Percentiles rank a stretch among this genome's conserved stretches.
Conservation (phyloP, 2,888 invertebrate species). For the Parthenolecanium corni region DNA sequence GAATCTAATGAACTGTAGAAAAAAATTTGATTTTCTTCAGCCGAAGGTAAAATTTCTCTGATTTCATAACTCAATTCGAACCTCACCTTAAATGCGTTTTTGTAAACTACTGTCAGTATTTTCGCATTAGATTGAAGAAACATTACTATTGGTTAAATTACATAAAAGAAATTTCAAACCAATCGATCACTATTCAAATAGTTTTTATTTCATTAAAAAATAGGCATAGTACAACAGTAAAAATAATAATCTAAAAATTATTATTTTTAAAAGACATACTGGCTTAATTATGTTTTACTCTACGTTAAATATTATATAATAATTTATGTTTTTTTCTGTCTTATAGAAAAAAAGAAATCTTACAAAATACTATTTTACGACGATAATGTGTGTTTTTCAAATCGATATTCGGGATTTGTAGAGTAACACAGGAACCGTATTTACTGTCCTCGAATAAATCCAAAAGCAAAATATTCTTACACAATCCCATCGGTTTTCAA, state of each 20-base stretch:
- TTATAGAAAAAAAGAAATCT: constrained; percentile 14
- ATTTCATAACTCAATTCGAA: too few species aligned
- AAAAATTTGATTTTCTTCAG: too few species aligned
- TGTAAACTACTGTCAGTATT: too few species aligned
- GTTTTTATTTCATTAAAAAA: constrained; percentile 24
- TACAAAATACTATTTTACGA: constrained; percentile 23
- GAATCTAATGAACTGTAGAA: too few species aligned
- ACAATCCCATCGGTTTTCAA: background rate
- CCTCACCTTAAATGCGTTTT: too few species aligned
- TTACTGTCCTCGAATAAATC: too few species aligned
- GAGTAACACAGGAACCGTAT: too few species aligned
- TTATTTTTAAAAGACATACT: constrained; percentile 14
- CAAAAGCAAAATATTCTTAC: too few species aligned
- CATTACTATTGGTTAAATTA: too few species aligned
- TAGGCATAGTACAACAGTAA: constrained; percentile 27
- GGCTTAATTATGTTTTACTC: constrained; percentile 3
- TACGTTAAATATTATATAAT: background rate
- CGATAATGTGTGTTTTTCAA: constrained; percentile 5
- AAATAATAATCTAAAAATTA: constrained; percentile 20
- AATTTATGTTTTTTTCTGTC: background rate
- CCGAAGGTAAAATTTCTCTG: too few species aligned
- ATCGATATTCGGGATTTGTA: background rate
- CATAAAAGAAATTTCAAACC: too few species aligned
- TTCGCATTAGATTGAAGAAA: too few species aligned
- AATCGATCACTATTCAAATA: background rate